These are phyloP conservation scores for Oegoconia quadripuncta DNA, from an alignment of 2,888 invertebrate genomes.

Conservation along the genomic window DNA sequence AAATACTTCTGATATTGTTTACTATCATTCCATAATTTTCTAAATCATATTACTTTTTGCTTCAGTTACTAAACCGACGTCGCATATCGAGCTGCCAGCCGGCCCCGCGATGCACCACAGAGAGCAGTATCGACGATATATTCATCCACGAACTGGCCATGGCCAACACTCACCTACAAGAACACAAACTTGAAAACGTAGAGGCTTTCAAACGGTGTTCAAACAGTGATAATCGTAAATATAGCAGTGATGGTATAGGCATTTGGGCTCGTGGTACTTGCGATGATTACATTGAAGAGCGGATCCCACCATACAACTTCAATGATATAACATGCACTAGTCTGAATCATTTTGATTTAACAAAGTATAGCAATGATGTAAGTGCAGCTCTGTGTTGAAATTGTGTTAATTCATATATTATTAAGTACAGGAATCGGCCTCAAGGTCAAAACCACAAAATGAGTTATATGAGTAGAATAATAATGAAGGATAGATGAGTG, in stretches of 20 bases:
- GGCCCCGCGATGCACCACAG: constrained; percentile 43
- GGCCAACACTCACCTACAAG: constrained; percentile 23
- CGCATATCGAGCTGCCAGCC: constrained; percentile 65
- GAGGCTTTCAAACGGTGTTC: constrained; percentile 19
- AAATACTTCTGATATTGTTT: constrained; percentile 1
- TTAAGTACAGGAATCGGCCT: too few species aligned
- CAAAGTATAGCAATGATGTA: constrained; percentile 54
- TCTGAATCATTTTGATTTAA: constrained; percentile 55
- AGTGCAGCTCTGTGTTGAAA: constrained; percentile 21
- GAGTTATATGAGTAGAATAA: too few species aligned
- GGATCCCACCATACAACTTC: constrained; percentile 32
- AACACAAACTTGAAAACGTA: constrained; percentile 22
- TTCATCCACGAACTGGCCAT: constrained; percentile 39
- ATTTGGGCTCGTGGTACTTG: constrained; percentile 46
- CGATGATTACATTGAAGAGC: constrained; percentile 66
- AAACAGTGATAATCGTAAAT: constrained; percentile 21
- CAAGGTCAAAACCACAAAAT: too few species aligned
- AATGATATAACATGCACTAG: constrained; percentile 42
- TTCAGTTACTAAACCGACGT: constrained; percentile 57
- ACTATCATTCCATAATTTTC: too few species aligned
- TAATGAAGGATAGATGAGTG: too few species aligned
- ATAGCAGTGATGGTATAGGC: constrained; percentile 37
- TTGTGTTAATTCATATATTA: too few species aligned
- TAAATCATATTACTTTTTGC: constrained; percentile 12
- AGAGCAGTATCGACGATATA: constrained; percentile 48